These are phyloP conservation scores for Labroides dimidiatus DNA, from an alignment of 2,797 vertebrate genomes.

Conservation along the genomic window DNA sequence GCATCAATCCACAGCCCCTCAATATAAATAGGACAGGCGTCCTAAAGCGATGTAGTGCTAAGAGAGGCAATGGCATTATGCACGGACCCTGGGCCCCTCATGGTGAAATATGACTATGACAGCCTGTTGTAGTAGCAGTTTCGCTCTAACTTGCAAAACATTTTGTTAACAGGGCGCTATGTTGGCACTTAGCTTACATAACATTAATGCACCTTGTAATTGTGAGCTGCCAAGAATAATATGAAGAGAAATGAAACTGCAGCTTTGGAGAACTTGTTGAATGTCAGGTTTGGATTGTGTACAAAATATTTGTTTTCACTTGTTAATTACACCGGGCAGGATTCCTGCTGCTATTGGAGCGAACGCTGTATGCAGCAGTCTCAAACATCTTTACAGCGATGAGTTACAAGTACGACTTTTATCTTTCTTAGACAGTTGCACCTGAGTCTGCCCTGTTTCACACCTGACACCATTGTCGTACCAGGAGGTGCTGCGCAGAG, in stretches of 20 bases:
- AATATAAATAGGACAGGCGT: slow-evolving; percentile 85
- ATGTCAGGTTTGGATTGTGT: too few species aligned
- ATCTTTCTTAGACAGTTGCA: not conserved
- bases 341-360: too few species aligned
- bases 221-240: slow-evolving; percentile 5
- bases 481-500: not conserved
- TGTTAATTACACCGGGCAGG: too few species aligned
- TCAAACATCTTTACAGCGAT: not conserved
- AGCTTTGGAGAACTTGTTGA: not conserved
- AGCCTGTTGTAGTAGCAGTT: slow-evolving; percentile 57
- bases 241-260: not conserved
- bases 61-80: slow-evolving; percentile 75
- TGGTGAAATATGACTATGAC: slow-evolving; percentile 65
- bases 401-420: not conserved
- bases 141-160: slow-evolving; percentile 31
- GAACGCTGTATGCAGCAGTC: not conserved
- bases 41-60: slow-evolving; percentile 79
- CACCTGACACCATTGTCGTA: not conserved
- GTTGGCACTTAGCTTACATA: slow-evolving; percentile 9
- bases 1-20: slow-evolving; percentile 85
- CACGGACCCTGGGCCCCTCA: slow-evolving; percentile 69
- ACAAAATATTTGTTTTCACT: too few species aligned
- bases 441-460: not conserved
- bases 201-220: slow-evolving; percentile 14
- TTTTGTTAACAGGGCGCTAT: slow-evolving; percentile 37